Conservation (phyloP, 2,797 vertebrate species). For the Neosilurus hyrtlii region DNA sequence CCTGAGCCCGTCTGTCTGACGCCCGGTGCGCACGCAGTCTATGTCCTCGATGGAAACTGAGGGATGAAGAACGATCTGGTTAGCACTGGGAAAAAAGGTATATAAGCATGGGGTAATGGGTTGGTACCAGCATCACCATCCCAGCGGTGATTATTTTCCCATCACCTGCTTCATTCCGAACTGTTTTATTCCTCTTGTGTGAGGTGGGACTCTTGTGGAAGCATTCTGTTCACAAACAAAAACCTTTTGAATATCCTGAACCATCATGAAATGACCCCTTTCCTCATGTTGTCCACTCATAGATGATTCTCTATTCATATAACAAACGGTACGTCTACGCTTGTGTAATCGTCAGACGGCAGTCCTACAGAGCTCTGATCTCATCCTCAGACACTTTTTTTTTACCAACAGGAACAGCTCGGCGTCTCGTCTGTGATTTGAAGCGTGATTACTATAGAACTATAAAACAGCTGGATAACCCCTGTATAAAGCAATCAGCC, state of each 20-base stretch:
- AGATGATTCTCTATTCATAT: neutral
- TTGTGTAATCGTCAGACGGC: neutral
- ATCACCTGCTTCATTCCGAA: neutral
- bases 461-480: neutral
- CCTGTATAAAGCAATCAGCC: neutral
- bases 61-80: neutral
- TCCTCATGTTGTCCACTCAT: neutral
- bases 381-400: no score
- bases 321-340: neutral
- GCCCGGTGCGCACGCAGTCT: conserved; percentile 82
- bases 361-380: neutral
- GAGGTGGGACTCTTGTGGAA: neutral
- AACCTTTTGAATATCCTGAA: neutral
- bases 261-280: neutral
- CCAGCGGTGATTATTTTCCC: neutral
- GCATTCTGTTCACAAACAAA: neutral
- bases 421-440: neutral
- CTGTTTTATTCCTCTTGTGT: neutral
- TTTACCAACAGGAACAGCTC: neutral
- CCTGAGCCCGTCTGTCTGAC: conserved; percentile 88
- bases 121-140: no score
- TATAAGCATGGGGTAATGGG: neutral
- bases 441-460: neutral
- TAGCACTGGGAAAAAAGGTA: neutral
- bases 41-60: conserved; percentile 90